Conservation (phyloP, 2,888 invertebrate genomes). For the Himalopsyche anomala region DNA sequence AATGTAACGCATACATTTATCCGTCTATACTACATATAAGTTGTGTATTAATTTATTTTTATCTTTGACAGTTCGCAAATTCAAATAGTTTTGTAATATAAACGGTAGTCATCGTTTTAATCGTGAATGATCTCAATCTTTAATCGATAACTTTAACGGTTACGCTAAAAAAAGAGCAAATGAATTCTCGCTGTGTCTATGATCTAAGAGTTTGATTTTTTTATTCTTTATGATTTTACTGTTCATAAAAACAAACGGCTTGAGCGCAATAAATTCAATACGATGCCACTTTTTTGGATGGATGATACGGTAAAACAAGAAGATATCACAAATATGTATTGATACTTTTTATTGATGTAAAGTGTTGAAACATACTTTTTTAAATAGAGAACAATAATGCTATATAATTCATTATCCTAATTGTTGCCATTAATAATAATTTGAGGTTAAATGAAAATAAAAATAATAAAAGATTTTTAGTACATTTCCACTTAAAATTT, state of each 20-base stretch:
- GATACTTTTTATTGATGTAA: too few relatives aligned
- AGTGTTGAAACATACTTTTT: neutral
- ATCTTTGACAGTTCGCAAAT: too few relatives aligned
- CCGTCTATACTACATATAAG: too few relatives aligned
- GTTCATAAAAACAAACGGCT: neutral
- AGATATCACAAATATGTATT: neutral
- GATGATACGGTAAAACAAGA: constrained; percentile 14
- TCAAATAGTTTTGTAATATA: too few relatives aligned
- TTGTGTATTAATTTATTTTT: too few relatives aligned
- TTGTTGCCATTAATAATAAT: too few relatives aligned
- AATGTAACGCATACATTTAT: too few relatives aligned
- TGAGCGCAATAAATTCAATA: neutral
- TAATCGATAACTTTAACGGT: constrained; percentile 16
- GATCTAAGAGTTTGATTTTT: constrained; percentile 13
- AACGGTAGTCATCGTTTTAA: neutral
- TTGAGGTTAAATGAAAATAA: too few relatives aligned
- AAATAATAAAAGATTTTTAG: too few relatives aligned
- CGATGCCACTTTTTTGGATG: neutral
- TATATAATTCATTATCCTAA: too few relatives aligned
- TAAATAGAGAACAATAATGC: neutral
- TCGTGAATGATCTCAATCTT: constrained; percentile 23
- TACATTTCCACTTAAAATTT: too few relatives aligned
- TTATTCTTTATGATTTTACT: constrained; percentile 26
- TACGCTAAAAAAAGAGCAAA: constrained; percentile 11
- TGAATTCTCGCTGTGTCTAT: constrained; percentile 20